Conservation (phyloP, 2,113 vertebrate species). For the Lampris incognitus region DNA sequence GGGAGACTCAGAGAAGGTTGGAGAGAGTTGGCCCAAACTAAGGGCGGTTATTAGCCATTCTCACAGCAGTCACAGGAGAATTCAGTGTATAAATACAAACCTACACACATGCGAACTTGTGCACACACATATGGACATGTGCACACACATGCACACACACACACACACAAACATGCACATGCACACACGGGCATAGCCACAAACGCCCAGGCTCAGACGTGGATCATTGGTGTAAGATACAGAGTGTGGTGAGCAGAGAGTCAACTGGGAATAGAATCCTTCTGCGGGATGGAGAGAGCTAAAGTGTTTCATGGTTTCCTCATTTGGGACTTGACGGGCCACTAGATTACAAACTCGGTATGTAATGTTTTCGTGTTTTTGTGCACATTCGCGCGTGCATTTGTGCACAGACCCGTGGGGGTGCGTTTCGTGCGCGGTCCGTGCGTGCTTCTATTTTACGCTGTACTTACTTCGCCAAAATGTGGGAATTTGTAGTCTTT, state of each 20-base stretch:
- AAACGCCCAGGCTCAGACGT: conserved; percentile 14
- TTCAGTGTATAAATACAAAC: neutral
- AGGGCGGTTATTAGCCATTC: conserved; percentile 35
- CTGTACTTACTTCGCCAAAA: conserved; percentile 42
- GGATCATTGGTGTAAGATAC: conserved; percentile 18
- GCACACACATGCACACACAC: neutral
- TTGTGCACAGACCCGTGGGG: conserved; percentile 16
- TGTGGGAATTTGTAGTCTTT: conserved; percentile 50
- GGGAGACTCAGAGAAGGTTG: conserved; percentile 33
- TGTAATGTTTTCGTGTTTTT: conserved; percentile 2
- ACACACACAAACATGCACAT: conserved; percentile 9
- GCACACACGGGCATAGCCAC: neutral
- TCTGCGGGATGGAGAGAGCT: conserved; percentile 38
- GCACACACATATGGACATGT: conserved; percentile 2
- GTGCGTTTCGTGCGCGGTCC: neutral
- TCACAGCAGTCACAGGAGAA: conserved; percentile 18
- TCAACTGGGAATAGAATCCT: conserved; percentile 16
- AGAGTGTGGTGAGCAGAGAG: conserved; percentile 14
- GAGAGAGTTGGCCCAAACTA: conserved; percentile 34
- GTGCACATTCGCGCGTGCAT: neutral
- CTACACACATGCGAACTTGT: conserved; percentile 1
- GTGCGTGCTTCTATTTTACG: conserved; percentile 37
- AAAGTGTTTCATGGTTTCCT: conserved; percentile 46
- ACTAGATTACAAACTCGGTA: conserved; percentile 48
- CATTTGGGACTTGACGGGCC: conserved; percentile 36